Evolutionary conservation across 2,888 invertebrate species (phyloP).

Genomic region (Stratiomys singularior): DNA sequence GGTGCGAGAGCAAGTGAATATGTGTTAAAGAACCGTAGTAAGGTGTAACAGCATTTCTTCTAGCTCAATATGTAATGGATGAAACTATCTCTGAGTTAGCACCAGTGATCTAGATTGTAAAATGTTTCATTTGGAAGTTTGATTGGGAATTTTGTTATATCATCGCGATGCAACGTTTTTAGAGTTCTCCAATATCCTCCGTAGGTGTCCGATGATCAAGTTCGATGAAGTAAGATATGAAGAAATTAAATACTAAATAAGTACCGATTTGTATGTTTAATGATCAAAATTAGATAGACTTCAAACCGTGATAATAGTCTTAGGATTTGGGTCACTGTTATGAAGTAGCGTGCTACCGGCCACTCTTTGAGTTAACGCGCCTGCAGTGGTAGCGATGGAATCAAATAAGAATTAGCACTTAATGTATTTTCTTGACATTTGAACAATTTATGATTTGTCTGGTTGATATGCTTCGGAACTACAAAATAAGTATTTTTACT

Average conservation of each 20-base stretch:
- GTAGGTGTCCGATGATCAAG: too few species aligned
- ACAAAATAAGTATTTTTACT: too few species aligned
- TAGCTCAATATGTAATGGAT: not conserved
- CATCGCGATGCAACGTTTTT: not conserved
- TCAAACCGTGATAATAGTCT: not conserved
- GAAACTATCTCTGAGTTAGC: too few species aligned
- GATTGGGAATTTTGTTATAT: not conserved
- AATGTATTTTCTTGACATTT: not conserved
- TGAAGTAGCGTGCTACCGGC: not conserved
- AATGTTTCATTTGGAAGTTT: not conserved
- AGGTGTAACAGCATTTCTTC: not conserved
- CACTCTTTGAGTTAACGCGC: not conserved
- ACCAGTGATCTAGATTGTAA: not conserved
- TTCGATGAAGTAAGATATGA: not conserved
- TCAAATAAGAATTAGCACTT: too few species aligned
- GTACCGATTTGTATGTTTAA: slow-evolving; percentile 27
- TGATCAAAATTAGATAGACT: slow-evolving; percentile 20
- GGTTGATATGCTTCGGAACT: too few species aligned
- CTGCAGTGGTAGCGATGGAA: not conserved
- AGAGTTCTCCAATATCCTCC: not conserved
- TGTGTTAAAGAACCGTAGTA: not conserved
- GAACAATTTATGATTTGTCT: too few species aligned
- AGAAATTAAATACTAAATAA: not conserved
- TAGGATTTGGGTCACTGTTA: slow-evolving; percentile 35
- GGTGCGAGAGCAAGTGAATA: not conserved